Percentiles rank a stretch among this genome's conserved stretches.
Evolutionary conservation across 2,113 vertebrate species (phyloP).

Genomic region (Willisornis vidua): DNA sequence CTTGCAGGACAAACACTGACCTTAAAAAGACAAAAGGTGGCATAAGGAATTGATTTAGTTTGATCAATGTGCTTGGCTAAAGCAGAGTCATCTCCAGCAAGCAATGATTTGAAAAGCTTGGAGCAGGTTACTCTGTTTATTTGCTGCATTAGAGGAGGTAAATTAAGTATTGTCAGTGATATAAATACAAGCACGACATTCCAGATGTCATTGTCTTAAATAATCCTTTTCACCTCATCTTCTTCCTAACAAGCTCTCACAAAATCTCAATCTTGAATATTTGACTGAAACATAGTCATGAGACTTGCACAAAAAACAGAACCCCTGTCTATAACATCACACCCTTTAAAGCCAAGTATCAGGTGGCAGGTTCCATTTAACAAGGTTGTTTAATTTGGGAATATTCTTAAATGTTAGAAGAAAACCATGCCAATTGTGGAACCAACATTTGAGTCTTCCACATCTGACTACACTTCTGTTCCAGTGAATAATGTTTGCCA

Average conservation of each 20-base stretch:
- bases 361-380: background rate
- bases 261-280: background rate
- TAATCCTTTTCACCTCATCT: background rate
- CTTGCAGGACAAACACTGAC: background rate
- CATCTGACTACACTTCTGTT: background rate
- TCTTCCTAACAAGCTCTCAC: background rate
- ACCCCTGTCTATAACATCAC: background rate
- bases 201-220: background rate
- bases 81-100: background rate
- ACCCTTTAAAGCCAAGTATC: background rate
- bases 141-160: background rate
- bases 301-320: background rate
- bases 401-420: background rate
- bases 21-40: background rate
- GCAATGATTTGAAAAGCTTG: background rate
- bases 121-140: background rate
- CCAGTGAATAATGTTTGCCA: background rate
- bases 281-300: background rate
- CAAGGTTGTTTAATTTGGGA: background rate
- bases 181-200: background rate
- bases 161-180: background rate
- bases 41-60: conserved; percentile 35
- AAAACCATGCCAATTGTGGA: background rate
- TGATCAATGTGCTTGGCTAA: background rate
- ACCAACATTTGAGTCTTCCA: background rate